phyloP scores from a whole-genome alignment of 2,888 invertebrate species.

The Halictus quadricinctus region DNA sequence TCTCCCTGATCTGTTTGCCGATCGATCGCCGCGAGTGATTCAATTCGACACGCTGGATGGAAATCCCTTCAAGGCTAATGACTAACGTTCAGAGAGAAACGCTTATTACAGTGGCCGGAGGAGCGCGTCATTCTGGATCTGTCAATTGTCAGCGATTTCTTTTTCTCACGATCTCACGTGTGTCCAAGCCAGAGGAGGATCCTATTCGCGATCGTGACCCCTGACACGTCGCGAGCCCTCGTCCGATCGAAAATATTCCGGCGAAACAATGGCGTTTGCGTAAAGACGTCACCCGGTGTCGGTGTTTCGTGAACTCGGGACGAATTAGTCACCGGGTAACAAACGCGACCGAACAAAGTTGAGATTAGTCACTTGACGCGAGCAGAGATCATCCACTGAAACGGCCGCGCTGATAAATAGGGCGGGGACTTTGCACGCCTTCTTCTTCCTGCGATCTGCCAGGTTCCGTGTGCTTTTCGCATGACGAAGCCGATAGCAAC shows the following conservation, averaged over 20 bases:
- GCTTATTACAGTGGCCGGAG: conserved; percentile 46
- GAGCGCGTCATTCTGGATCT: conserved; percentile 42
- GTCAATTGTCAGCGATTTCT: conserved; percentile 35
- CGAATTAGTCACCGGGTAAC: conserved; percentile 39
- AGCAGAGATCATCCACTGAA: conserved; percentile 23
- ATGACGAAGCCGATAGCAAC: conserved; percentile 10
- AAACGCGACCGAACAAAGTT: conserved; percentile 1
- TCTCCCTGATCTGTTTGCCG: conserved; percentile 5
- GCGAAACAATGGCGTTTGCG: conserved; percentile 13
- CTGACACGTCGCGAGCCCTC: conserved; percentile 24
- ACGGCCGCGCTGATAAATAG: conserved; percentile 26
- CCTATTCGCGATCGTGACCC: conserved; percentile 40
- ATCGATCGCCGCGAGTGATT: conserved; percentile 44
- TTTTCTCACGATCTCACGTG: background rate
- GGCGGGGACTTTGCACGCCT: conserved; percentile 25
- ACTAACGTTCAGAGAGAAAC: conserved; percentile 69
- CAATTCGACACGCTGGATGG: conserved; percentile 52
- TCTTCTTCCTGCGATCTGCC: background rate
- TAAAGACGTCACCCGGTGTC: background rate
- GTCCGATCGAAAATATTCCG: conserved; percentile 34
- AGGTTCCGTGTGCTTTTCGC: background rate
- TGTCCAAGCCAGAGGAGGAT: background rate
- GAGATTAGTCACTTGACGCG: conserved; percentile 27
- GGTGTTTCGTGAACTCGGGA: background rate
- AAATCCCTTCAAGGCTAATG: conserved; percentile 69